Evolutionary conservation across 1,140 invertebrate species (phyloP), one percentile per base, ranked within the genome.

Genomic region (Sarcophaga bullata): DNA sequence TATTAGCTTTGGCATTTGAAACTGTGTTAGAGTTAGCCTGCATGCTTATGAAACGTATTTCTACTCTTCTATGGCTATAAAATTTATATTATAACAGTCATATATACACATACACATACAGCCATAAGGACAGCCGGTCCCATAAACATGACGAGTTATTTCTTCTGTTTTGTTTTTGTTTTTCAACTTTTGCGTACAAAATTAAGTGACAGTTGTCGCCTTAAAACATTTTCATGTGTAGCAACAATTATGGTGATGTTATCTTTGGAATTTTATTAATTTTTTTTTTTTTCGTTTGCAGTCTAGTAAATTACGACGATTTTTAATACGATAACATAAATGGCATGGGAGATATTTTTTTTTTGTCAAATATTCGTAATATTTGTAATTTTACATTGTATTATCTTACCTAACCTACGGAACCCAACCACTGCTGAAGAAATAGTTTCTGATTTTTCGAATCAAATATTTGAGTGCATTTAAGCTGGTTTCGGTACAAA

Each of bases 201-300:
- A n/a, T 58, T n/a, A n/a, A 58, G 54, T n/a, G 54, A 58, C 54
- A 58, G 54, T 58, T 58, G 54, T 58, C 54, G 11, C 52, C 11
- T 58, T 58, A 58, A 13, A 58, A 58, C 15, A 58, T 58, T 58
- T n/a, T 58, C 54, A 58, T 58, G 54, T 58, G 54, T 58, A 58
- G 54, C 54, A 58, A 58, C 13, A 58, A 58, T 58, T 58, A 58
- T 58, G 13, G 54, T 58, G 13, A 58, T 58, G 54, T 58, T 58
- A n/a, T 58, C 10, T 58, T 58, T 6, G 54, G 15, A 58, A 15
- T 58, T 37, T 37, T 4, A 15, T 58, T 58, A 58, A 7, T 58
- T 6, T 58, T 58, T 58, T n/a, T n/a, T n/a, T n/a, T n/a, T n/a
- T n/a, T n/a, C 25, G 1, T 37, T 37, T 37, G 25, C 25, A 37